phyloP scores from a whole-genome alignment of 2,113 vertebrate genomes.

The Neogobius melanostomus region DNA sequence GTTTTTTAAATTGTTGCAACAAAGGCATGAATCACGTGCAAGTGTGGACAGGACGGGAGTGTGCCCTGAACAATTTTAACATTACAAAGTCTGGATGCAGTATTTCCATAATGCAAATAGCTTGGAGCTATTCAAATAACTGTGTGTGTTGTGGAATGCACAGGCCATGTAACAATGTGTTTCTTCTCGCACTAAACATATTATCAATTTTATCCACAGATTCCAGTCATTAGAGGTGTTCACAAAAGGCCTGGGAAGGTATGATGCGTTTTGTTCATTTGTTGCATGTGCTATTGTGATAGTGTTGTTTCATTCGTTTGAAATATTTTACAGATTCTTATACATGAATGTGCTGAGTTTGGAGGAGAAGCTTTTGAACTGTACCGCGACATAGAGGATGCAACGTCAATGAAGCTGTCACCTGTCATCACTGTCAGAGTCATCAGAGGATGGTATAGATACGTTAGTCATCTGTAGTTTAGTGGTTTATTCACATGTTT shows the following conservation, averaged over 20 bases:
- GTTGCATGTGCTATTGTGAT: not conserved
- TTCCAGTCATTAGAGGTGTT: conserved; percentile 64
- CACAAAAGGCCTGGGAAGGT: conserved; percentile 94
- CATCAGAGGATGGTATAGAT: conserved; percentile 88
- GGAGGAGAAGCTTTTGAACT: conserved; percentile 79
- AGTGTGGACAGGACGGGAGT: conserved; percentile 43
- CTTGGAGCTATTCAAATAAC: conserved; percentile 17
- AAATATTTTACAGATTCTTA: conserved; percentile 78
- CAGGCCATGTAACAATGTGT: not conserved
- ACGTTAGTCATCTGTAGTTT: not conserved
- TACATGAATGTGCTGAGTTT: conserved; percentile 77
- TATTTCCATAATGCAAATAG: conserved; percentile 50
- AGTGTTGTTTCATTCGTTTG: not conserved
- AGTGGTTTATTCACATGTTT: not conserved
- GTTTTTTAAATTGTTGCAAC: conserved; percentile 17
- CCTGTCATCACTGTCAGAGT: conserved; percentile 84
- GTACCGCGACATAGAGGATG: conserved; percentile 81
- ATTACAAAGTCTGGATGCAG: not conserved
- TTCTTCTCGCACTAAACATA: not conserved
- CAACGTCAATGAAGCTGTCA: conserved; percentile 83
- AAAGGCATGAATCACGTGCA: conserved; percentile 48
- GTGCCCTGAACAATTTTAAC: conserved; percentile 10
- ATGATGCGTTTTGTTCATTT: conserved; percentile 26
- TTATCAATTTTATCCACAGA: conserved; percentile 28
- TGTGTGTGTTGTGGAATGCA: conserved; percentile 10